Conservation (phyloP, 2,113 vertebrate species). For the Seriola rivoliana region DNA sequence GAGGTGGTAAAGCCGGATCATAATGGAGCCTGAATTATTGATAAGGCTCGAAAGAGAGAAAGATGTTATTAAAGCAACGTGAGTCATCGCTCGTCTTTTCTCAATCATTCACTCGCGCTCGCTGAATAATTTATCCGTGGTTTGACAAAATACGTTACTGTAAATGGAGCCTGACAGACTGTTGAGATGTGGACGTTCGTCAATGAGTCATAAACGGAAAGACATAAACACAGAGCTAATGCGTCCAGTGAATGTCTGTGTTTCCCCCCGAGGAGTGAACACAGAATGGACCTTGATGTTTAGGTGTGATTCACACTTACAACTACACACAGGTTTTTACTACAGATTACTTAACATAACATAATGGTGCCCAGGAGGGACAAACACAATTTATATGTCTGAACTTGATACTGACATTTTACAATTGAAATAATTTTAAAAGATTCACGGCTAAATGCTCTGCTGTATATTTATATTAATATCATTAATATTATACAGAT, state of each 20-base stretch:
- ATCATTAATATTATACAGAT: background rate
- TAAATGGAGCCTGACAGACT: slow-evolving; percentile 59
- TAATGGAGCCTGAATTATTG: slow-evolving; percentile 77
- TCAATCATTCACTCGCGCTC: slow-evolving; percentile 49
- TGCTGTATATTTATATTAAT: background rate
- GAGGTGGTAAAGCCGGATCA: slow-evolving; percentile 54
- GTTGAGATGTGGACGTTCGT: slow-evolving; percentile 36
- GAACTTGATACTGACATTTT: background rate
- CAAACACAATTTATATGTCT: slow-evolving; percentile 4
- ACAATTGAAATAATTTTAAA: background rate
- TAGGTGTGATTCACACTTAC: slow-evolving; percentile 21
- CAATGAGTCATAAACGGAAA: slow-evolving; percentile 42
- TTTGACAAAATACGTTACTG: slow-evolving; percentile 61
- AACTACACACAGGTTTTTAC: background rate
- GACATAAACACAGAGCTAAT: slow-evolving; percentile 55
- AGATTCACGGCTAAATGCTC: background rate
- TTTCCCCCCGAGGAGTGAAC: slow-evolving; percentile 45
- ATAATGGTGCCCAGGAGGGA: background rate
- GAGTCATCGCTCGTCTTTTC: slow-evolving; percentile 42
- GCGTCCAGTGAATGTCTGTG: slow-evolving; percentile 24
- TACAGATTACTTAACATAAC: background rate
- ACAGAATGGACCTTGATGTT: slow-evolving; percentile 35
- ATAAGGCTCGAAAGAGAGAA: slow-evolving; percentile 53
- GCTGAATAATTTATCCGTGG: slow-evolving; percentile 69
- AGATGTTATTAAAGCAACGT: slow-evolving; percentile 66